Evolutionary conservation across 2,113 vertebrate species (phyloP).

Genomic region (Cyanocitta stelleri): DNA sequence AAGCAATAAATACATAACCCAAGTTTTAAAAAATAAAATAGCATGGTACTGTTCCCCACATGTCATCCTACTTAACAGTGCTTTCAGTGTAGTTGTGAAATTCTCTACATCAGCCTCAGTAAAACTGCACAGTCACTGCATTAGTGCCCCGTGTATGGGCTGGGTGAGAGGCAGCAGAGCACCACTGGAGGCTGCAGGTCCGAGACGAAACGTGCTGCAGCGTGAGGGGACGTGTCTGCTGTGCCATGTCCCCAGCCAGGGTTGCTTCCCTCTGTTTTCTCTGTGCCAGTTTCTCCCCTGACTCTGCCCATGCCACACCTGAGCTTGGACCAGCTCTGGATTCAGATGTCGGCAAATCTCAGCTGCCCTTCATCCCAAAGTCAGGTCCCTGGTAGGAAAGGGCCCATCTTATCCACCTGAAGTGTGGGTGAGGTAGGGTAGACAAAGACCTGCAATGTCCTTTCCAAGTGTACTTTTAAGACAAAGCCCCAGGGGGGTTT

Average conservation of each 20-base stretch:
- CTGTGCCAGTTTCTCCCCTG: background rate
- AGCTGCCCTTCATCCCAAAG: background rate
- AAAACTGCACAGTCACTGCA: background rate
- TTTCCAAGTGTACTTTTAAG: background rate
- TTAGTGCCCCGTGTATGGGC: background rate
- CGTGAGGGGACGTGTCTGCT: fast-evolving
- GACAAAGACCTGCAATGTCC: background rate
- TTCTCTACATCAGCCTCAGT: background rate
- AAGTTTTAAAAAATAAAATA: background rate
- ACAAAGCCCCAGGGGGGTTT: background rate
- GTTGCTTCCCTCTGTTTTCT: background rate
- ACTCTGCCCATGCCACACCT: no score
- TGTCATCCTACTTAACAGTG: background rate
- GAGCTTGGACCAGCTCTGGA: background rate
- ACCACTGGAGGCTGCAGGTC: background rate
- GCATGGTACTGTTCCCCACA: background rate
- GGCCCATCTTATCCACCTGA: background rate
- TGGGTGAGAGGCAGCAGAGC: background rate
- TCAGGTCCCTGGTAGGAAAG: background rate
- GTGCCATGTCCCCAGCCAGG: background rate
- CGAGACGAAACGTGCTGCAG: background rate
- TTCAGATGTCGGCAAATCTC: background rate
- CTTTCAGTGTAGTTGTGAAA: background rate
- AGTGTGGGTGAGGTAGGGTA: fast-evolving
- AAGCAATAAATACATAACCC: background rate